Conservation (phyloP, 2,888 invertebrate genomes). For the Gastrophysa polygoni region DNA sequence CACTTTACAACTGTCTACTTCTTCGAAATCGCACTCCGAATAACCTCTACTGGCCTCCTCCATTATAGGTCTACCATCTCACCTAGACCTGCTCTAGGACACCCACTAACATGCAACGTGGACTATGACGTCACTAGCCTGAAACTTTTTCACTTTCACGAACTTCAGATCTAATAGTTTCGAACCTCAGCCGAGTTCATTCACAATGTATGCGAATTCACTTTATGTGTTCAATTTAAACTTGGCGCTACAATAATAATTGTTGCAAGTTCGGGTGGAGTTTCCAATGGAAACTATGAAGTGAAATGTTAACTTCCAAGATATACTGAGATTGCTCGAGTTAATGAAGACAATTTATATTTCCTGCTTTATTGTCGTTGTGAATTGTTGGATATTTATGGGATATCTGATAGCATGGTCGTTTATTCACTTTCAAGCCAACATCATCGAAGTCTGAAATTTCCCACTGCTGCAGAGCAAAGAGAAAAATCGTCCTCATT, state of each 20-base stretch:
- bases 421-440: no score
- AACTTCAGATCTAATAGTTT: no score
- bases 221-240: constrained; percentile 43
- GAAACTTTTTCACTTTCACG: no score
- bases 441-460: no score
- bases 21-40: no score
- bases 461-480: constrained; percentile 29
- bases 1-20: no score
- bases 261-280: constrained; percentile 42
- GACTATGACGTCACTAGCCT: no score
- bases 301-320: constrained; percentile 46
- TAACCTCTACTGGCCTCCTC: no score
- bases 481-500: constrained; percentile 40
- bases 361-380: constrained; percentile 31
- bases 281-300: constrained; percentile 46
- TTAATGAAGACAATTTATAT: constrained; percentile 38
- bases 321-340: constrained; percentile 39
- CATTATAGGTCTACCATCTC: no score
- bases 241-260: constrained; percentile 47
- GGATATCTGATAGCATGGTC: constrained; percentile 32
- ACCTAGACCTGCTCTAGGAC: no score
- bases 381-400: constrained; percentile 31
- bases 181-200: constrained; percentile 22
- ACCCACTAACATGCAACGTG: no score
- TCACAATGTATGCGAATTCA: constrained; percentile 38